Evolutionary conservation across 1,140 invertebrate genomes (phyloP).

Genomic region (Drosophila bocki): DNA sequence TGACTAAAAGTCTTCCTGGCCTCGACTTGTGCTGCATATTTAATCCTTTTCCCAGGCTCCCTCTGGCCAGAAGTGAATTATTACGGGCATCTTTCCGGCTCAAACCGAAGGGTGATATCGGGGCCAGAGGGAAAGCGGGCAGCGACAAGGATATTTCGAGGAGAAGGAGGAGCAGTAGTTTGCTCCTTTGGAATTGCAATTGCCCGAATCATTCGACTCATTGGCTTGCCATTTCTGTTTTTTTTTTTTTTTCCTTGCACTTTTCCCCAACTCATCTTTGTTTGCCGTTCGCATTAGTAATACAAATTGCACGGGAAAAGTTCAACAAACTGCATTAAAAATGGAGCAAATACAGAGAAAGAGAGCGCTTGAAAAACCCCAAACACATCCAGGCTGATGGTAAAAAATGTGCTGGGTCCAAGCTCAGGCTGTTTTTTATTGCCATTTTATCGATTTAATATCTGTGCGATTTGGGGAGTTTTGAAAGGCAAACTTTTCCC

Average conservation of each 20-base stretch:
- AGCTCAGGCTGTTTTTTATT: neutral
- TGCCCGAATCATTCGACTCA: constrained; percentile 77
- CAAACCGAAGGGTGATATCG: constrained; percentile 23
- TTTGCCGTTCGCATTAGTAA: constrained; percentile 66
- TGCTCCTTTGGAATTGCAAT: constrained; percentile 61
- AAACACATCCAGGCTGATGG: constrained; percentile 20
- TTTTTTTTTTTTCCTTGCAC: constrained; percentile 22
- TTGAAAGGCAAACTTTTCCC: neutral
- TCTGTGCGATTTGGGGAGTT: constrained; percentile 1
- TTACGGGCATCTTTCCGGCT: constrained; percentile 60
- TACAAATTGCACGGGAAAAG: constrained; percentile 65
- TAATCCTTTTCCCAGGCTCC: constrained; percentile 50
- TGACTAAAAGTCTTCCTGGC: constrained; percentile 53
- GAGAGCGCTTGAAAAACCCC: neutral
- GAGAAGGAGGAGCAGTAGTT: constrained; percentile 2
- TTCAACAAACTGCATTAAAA: constrained; percentile 76
- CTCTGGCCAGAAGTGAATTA: constrained; percentile 67
- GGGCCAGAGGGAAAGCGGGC: neutral
- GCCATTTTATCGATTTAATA: constrained; percentile 24
- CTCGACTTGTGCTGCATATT: constrained; percentile 69
- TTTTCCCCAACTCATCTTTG: constrained; percentile 51
- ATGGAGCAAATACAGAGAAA: constrained; percentile 43
- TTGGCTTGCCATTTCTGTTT: constrained; percentile 45
- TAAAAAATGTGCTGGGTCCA: constrained; percentile 1
- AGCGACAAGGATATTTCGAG: neutral